Base-by-base conservation (phyloP, 1,140 invertebrate genomes). In the Atta texana region DNA sequence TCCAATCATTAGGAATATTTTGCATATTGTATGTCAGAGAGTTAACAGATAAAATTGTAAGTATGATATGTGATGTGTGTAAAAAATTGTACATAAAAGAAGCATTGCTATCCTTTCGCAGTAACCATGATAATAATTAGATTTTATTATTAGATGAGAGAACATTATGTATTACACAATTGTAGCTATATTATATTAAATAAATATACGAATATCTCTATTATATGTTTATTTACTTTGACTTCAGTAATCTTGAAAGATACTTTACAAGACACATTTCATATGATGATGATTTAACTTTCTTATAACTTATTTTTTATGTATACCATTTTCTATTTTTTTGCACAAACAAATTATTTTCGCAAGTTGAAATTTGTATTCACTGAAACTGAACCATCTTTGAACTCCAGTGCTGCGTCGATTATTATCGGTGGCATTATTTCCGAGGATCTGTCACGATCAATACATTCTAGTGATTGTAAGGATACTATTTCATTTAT, bases 11-110 rank as follows among this genome's bases (percentile, higher is more conserved):
- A 14, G 10, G 8, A 61, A 57, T 14, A n/a, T 21, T 55, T 74
- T 31, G 31, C n/a, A 39, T 24, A 3, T 24, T 14, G 57, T 24
- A 77, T 31, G 14, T 59, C 57, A 49, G n/a, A 77, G 24, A 24
- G 34, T 44, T 57, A 34, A 14, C 1, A 44, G 7, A 44, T 63
- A 12, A 57, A 59, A 49, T 49, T 77, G 39, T 77, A 44, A 39
- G 57, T 61, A 44, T 64, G 18, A 64, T 44, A 21, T 31, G 10
- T 64, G 16, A 49, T 78, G 24, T 64, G 51, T 74, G 18, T 78
- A 66, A 68, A 64, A 68, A 68, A 68, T 80, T 80, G 76, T 80
- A 80, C 0, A 80, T 78, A 80, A 21, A 39, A 53, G 34, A 53
- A 12, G 18, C n/a, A 31, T 21, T 53, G 18, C 8, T 80, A 16